Evolutionary conservation across 2,113 vertebrate genomes (phyloP).

Genomic region (Aphyosemion australe): DNA sequence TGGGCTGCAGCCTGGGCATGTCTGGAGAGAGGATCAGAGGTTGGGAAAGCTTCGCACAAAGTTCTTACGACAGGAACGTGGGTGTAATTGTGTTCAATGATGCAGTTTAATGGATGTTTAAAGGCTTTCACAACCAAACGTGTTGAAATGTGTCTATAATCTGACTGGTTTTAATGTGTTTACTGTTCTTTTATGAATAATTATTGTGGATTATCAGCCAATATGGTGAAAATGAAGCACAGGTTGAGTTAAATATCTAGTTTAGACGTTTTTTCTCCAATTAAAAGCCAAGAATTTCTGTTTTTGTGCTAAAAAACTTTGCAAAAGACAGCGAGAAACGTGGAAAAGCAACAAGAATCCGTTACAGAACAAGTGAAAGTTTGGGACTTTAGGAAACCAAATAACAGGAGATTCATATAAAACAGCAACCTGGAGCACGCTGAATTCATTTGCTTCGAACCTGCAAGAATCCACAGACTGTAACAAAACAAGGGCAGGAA

Average conservation of each 20-base stretch:
- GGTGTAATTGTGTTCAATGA: background rate
- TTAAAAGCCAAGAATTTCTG: no score
- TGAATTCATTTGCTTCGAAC: background rate
- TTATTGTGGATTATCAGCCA: conserved; percentile 3
- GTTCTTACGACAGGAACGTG: conserved; percentile 22
- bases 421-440: background rate
- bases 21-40: conserved; percentile 31
- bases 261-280: no score
- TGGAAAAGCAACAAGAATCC: no score
- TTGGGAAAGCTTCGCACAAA: conserved; percentile 16
- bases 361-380: no score
- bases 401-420: no score
- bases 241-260: no score
- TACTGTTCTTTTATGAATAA: background rate
- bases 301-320: no score
- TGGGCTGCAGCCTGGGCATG: conserved; percentile 36
- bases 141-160: no score
- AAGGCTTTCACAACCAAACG: conserved; percentile 6
- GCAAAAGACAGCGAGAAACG: no score
- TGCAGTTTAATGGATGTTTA: conserved; percentile 13
- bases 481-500: background rate
- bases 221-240: background rate
- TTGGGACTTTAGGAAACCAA: no score
- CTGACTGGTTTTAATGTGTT: conserved; percentile 11
- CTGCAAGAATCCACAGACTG: background rate